phyloP scores from a whole-genome alignment of 2,888 invertebrate genomes.

The Theretra japonica region DNA sequence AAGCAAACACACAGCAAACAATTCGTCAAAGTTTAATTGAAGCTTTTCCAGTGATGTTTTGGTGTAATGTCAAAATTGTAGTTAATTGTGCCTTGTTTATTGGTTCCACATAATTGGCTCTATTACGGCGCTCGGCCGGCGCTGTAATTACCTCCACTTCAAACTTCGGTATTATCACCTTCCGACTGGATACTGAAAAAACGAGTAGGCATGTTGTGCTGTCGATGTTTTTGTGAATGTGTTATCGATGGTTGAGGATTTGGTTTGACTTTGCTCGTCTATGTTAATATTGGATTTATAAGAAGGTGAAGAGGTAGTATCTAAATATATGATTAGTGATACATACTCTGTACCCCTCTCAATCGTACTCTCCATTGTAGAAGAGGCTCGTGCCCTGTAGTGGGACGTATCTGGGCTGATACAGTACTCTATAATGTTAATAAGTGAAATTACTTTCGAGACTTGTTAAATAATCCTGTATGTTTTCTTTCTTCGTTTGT shows the following conservation, averaged over 20 bases:
- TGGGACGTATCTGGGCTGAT: no score
- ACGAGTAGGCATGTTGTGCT: slow-evolving; percentile 33
- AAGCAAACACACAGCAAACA: background rate
- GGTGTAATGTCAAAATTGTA: slow-evolving; percentile 31
- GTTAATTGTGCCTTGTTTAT: slow-evolving; percentile 68
- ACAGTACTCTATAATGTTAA: no score
- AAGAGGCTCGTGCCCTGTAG: no score
- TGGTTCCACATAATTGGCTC: slow-evolving; percentile 75
- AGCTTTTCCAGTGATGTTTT: background rate
- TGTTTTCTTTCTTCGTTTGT: no score
- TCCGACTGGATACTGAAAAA: slow-evolving; percentile 45
- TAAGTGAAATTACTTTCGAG: no score
- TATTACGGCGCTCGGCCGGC: slow-evolving; percentile 58
- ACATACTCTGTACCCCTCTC: no score
- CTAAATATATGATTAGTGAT: no score
- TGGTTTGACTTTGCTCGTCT: background rate
- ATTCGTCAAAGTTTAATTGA: slow-evolving; percentile 6
- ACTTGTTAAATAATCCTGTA: no score
- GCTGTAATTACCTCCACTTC: slow-evolving; percentile 70
- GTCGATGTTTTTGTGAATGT: slow-evolving; percentile 34
- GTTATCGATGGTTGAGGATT: slow-evolving; percentile 4
- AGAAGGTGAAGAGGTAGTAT: no score
- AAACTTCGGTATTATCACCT: slow-evolving; percentile 77
- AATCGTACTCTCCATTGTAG: no score
- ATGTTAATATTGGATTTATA: no score